Evolutionary conservation across 2,888 invertebrate species (phyloP).

Genomic region (Microctonus brassicae): DNA sequence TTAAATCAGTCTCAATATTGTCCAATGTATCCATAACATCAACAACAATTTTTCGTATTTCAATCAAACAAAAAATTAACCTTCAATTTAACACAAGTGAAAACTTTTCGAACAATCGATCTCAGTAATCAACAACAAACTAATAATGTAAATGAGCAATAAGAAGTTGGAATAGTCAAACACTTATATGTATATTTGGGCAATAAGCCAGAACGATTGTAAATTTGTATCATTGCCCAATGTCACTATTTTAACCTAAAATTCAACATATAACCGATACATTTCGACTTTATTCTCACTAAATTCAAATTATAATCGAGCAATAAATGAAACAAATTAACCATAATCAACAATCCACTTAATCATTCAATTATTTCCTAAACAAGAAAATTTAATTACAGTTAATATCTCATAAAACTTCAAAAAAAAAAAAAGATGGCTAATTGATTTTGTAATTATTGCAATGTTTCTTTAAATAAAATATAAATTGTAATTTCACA

Average conservation of each 20-base stretch:
- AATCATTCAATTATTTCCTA: not conserved
- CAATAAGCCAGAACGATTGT: constrained; percentile 48
- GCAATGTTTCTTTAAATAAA: too few species aligned
- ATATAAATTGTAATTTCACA: not conserved
- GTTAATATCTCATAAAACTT: not conserved
- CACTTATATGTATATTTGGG: constrained; percentile 33
- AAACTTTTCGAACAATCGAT: not conserved
- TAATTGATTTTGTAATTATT: too few species aligned
- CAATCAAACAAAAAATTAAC: not conserved
- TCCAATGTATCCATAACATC: constrained; percentile 60
- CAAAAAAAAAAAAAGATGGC: too few species aligned
- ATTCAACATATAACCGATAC: not conserved
- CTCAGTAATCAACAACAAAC: not conserved
- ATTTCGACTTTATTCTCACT: not conserved
- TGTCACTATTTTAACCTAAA: constrained; percentile 52
- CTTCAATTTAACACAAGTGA: not conserved
- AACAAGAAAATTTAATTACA: not conserved
- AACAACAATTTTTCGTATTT: not conserved
- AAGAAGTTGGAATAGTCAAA: not conserved
- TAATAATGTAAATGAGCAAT: not conserved
- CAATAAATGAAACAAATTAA: not conserved
- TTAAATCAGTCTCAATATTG: constrained; percentile 60
- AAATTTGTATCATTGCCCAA: constrained; percentile 56
- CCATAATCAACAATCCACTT: not conserved
- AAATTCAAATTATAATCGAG: not conserved